Evolutionary conservation across 2,888 invertebrate species (phyloP).

Genomic region (Zaprionus lineosus): DNA sequence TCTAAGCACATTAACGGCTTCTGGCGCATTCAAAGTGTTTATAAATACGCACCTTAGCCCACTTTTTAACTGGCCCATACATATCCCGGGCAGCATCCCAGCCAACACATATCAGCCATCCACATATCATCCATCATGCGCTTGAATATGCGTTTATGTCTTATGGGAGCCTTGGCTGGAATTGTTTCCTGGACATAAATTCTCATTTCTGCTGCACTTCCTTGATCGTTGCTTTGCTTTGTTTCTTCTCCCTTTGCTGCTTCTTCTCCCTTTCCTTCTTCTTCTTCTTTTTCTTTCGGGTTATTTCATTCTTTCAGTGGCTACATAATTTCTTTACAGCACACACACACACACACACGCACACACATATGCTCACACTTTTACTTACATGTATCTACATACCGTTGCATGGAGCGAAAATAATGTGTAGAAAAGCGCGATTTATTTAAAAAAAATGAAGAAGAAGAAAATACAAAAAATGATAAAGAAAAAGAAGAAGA

Average conservation of each 20-base stretch:
- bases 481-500: too few relatives aligned
- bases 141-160: constrained; percentile 42
- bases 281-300: constrained; percentile 37
- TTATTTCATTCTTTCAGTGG: constrained; percentile 53
- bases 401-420: constrained; percentile 39
- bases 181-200: constrained; percentile 72
- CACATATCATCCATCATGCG: constrained; percentile 40
- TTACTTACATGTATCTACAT: constrained; percentile 9
- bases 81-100: too few relatives aligned
- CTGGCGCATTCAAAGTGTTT: constrained; percentile 51
- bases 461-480: too few relatives aligned
- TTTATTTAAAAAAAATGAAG: too few relatives aligned
- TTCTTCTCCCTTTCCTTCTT: constrained; percentile 6
- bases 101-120: constrained; percentile 34
- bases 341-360: constrained; percentile 10
- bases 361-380: constrained; percentile 21
- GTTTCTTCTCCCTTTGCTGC: constrained; percentile 9
- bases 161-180: constrained; percentile 44
- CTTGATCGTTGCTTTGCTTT: constrained; percentile 60
- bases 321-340: constrained; percentile 59
- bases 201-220: constrained; percentile 74
- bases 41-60: constrained; percentile 71
- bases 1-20: constrained; percentile 73
- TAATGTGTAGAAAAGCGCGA: too few relatives aligned
- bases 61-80: too few relatives aligned